Conservation (phyloP, 2,113 vertebrate genomes). For the Anguilla japonica region DNA sequence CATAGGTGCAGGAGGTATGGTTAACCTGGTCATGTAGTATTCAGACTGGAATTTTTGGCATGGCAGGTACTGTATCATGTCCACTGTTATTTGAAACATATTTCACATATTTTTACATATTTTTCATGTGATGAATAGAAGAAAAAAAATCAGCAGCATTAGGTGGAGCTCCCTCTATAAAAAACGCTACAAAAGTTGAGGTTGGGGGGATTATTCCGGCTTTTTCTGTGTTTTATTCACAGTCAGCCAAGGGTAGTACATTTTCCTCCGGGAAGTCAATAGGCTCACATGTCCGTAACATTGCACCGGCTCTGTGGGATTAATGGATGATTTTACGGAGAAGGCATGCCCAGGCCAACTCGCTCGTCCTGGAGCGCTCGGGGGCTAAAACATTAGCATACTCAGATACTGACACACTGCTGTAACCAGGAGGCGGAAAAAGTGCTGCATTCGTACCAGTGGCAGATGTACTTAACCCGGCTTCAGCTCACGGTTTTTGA, state of each 20-base stretch:
- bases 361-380: background rate
- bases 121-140: too few relatives aligned
- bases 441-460: background rate
- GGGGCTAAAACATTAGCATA: constrained; percentile 1
- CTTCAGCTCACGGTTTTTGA: background rate
- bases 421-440: background rate
- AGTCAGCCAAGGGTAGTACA: background rate
- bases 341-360: background rate
- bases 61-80: too few relatives aligned
- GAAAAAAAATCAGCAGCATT: too few relatives aligned
- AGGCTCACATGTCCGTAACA: background rate
- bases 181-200: background rate
- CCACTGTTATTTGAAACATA: too few relatives aligned
- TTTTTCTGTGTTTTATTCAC: background rate
- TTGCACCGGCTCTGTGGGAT: background rate
- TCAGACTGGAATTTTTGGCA: too few relatives aligned
- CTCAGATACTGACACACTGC: background rate
- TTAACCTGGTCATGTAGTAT: too few relatives aligned
- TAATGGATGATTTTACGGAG: constrained; percentile 11
- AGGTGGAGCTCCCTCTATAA: too few relatives aligned
- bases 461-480: background rate
- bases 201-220: background rate
- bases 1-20: too few relatives aligned
- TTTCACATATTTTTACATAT: too few relatives aligned
- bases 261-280: constrained; percentile 13